Base-by-base conservation (phyloP, 2,113 vertebrate species). In the Amphiprion percula region DNA sequence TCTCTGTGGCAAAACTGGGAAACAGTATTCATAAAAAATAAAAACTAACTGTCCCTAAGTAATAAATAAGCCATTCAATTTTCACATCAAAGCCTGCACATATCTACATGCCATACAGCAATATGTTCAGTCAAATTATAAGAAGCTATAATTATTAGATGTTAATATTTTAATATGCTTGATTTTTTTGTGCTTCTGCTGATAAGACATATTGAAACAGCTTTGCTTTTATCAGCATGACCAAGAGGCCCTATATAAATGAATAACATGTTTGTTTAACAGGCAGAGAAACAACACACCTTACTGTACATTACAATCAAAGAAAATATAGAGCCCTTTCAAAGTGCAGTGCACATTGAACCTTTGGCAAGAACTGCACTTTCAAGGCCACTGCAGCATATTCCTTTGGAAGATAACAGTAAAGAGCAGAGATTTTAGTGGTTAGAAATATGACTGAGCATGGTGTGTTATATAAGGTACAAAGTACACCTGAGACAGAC, bases 261-360 rank as follows among this genome's bases (percentile, higher is more conserved):
- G 50, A 72, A 67, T 69, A 28, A 23, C 28, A 52, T 3, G n/a
- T 52, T 70, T 74, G 74, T 47, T 70, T 79, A 84, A 87, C 63
- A 73, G 74, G 79, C 41, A 79, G 67, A 60, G 56, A 33, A 52
- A 52, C 4, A 37, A 58, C 73, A 70, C 71, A 60, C 72, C 37
- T 71, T 68, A 24, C 54, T 66, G 39, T 30, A 56, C 16, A 68
- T 59, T 17, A 58, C 30, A 78, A 50, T 64, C 63, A 76, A 71
- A 67, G 53, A 23, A 62, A 81, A 60, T 47, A 78, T 23, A 59
- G 5, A 56, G 50, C 5, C 74, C 44, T 65, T 23, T 54, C 39
- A 74, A 66, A 66, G 26, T 26, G 41, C 46, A 26, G 39, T 84
- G 68, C 26, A 88, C 65, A 73, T 53, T 88, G 79, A 84, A 77